Evolutionary conservation across 2,797 vertebrate species (phyloP), one percentile per base, ranked within the genome.

Genomic region (Phalloptychus januarius): DNA sequence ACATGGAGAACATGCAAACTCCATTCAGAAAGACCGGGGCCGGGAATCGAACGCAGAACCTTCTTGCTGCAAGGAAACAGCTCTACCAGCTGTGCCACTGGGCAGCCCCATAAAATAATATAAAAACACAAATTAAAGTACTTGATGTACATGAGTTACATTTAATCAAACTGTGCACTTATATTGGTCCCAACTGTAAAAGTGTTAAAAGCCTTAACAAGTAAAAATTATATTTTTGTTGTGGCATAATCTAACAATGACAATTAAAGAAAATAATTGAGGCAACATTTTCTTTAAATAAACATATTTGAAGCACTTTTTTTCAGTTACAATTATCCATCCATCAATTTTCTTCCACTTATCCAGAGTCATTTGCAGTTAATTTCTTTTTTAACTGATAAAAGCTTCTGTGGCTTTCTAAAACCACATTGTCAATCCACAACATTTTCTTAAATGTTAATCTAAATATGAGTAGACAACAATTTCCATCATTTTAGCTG

Each of bases 41-140:
- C n/a, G n/a, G n/a, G n/a, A n/a, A n/a, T n/a, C n/a, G n/a, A n/a
- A n/a, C n/a, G n/a, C n/a, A n/a, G n/a, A n/a, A n/a, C n/a, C n/a
- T n/a, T n/a, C n/a, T n/a, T n/a, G n/a, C n/a, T n/a, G n/a, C n/a
- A n/a, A n/a, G n/a, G n/a, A n/a, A n/a, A n/a, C n/a, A n/a, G n/a
- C n/a, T n/a, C n/a, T n/a, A n/a, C n/a, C n/a, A n/a, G n/a, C n/a
- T n/a, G n/a, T n/a, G n/a, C n/a, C n/a, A n/a, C n/a, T n/a, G n/a
- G n/a, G n/a, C n/a, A n/a, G n/a, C n/a, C n/a, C n/a, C n/a, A n/a
- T n/a, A 58, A 23, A 71, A 48, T 61, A 36, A 44, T 25, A 74
- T n/a, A 0, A 0, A 1, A n/a, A 56, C 23, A 61, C 31, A 0
- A 58, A 12, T 4, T 0, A 58, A 58, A 12, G 4, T 0, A 69